Percentiles rank a stretch among this genome's conserved stretches.
phyloP scores from a whole-genome alignment of 2,113 vertebrate species.

The Eulemur macaco region DNA sequence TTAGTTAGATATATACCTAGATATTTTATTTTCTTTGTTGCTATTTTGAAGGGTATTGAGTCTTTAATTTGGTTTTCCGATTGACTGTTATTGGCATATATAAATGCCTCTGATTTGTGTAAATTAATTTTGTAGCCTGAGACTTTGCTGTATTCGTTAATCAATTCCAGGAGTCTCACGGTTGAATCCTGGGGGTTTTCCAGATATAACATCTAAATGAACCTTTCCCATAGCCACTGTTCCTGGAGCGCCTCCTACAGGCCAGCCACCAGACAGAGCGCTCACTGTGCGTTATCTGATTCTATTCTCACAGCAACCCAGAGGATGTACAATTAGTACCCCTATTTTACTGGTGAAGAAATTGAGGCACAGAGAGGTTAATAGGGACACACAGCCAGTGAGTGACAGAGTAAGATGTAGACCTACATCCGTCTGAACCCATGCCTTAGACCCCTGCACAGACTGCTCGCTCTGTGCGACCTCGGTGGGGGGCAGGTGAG shows the following conservation, averaged over 20 bases:
- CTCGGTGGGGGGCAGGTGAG: no score
- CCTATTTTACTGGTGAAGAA: neutral
- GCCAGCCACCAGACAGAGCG: neutral
- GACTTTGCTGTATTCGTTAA: no score
- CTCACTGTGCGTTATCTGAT: neutral
- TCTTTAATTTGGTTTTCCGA: no score
- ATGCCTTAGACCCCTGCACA: neutral
- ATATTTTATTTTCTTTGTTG: no score
- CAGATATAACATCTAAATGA: no score
- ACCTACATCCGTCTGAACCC: neutral
- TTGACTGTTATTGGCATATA: no score
- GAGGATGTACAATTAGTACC: neutral
- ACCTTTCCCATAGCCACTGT: neutral
- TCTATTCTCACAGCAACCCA: neutral
- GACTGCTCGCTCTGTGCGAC: neutral
- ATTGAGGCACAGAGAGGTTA: neutral
- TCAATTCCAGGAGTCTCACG: no score
- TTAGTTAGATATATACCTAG: no score
- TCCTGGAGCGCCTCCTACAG: conserved; percentile 13
- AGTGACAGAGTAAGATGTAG: neutral
- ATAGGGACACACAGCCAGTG: neutral
- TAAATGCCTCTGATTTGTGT: no score
- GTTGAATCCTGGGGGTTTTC: no score
- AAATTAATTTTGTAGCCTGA: no score
- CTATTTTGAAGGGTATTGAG: no score